A percentile compares a stretch with the other conserved stretches of the same genome.
Conservation (phyloP, 2,888 invertebrate genomes). For the Drosophila anomelani region DNA sequence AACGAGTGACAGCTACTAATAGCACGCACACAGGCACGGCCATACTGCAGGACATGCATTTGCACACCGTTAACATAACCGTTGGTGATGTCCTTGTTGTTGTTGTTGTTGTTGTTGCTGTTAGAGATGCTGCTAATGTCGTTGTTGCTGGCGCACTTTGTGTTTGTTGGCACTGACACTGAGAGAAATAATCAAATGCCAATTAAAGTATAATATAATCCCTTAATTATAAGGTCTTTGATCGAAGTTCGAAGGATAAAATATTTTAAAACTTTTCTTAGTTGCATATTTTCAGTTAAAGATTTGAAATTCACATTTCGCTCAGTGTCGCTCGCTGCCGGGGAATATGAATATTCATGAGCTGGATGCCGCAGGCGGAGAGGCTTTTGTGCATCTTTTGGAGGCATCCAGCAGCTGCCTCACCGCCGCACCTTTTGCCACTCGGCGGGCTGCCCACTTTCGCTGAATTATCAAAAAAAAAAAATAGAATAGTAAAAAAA, state of each 20-base stretch:
- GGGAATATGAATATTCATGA: slow-evolving; percentile 69
- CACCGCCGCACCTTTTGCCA: background rate
- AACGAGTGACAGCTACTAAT: slow-evolving; percentile 70
- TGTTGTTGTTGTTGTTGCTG: slow-evolving; percentile 9
- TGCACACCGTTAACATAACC: slow-evolving; percentile 12
- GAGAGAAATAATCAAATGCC: background rate
- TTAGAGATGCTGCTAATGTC: slow-evolving; percentile 29
- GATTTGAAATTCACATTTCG: background rate
- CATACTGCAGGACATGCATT: slow-evolving; percentile 19
- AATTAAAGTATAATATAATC: background rate
- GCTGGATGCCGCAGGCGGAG: slow-evolving; percentile 63
- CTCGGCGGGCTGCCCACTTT: slow-evolving; percentile 5
- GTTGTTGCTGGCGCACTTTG: slow-evolving; percentile 5
- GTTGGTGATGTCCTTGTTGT: background rate
- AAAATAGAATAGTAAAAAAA: background rate
- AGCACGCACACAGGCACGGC: slow-evolving; percentile 45
- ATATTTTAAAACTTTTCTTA: too few relatives aligned
- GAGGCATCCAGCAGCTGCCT: slow-evolving; percentile 34
- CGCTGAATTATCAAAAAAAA: slow-evolving; percentile 15
- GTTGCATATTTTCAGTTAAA: too few relatives aligned
- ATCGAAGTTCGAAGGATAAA: too few relatives aligned
- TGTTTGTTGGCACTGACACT: background rate
- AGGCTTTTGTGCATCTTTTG: slow-evolving; percentile 67
- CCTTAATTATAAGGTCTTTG: too few relatives aligned
- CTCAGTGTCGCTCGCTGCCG: slow-evolving; percentile 12